A percentile compares a stretch with the other conserved stretches of the same genome.
phyloP scores from a whole-genome alignment of 2,888 invertebrate species.

The Heteromyza rotundicornis region DNA sequence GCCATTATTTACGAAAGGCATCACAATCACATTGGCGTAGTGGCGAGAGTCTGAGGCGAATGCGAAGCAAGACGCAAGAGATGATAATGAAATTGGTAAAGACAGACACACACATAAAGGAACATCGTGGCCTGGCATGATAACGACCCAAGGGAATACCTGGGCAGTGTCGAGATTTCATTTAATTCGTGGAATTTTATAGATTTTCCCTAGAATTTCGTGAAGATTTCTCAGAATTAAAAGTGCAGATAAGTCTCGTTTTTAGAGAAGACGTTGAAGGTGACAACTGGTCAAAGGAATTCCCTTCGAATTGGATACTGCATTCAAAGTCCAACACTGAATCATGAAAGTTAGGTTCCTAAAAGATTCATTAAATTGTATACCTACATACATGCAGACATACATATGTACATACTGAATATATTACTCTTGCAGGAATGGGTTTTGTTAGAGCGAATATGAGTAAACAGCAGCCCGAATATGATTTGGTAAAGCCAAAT shows the following conservation, averaged over 20 bases:
- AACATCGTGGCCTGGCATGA: slow-evolving; percentile 24
- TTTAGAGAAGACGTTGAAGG: neutral
- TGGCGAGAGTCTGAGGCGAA: neutral
- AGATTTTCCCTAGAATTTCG: slow-evolving; percentile 57
- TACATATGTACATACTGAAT: no score
- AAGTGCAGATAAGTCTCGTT: slow-evolving; percentile 28
- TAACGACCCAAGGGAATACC: slow-evolving; percentile 51
- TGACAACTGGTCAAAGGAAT: neutral
- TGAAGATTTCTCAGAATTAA: slow-evolving; percentile 42
- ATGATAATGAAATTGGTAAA: slow-evolving; percentile 37
- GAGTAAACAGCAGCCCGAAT: no score
- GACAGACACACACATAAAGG: slow-evolving; percentile 23
- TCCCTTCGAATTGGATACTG: no score
- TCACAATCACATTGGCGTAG: no score
- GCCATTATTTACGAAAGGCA: slow-evolving; percentile 15
- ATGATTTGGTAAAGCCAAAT: no score
- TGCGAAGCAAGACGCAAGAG: slow-evolving; percentile 11
- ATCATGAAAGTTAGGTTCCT: no score
- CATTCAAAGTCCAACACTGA: no score
- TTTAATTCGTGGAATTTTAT: slow-evolving; percentile 58
- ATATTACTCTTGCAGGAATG: no score
- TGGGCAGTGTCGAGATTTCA: slow-evolving; percentile 37
- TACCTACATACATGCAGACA: no score
- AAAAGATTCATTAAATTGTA: no score
- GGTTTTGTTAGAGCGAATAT: no score